Evolutionary conservation across 2,113 vertebrate species (phyloP).

Genomic region (Megaleporinus macrocephalus): DNA sequence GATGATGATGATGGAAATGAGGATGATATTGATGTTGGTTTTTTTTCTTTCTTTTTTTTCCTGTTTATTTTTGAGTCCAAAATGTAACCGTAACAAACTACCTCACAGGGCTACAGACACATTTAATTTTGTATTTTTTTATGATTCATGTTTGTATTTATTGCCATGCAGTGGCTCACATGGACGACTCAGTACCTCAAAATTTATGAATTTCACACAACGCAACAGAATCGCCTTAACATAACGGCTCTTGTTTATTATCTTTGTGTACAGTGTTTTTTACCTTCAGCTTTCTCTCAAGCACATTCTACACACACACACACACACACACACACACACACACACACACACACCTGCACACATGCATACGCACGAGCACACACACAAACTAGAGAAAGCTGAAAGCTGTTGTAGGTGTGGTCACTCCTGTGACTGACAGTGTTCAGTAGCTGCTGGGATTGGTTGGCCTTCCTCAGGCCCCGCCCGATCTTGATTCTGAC

Average conservation of each 20-base stretch:
- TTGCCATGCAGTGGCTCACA: conserved; percentile 81
- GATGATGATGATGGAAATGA: conserved; percentile 73
- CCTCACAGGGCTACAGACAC: conserved; percentile 82
- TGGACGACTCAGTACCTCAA: conserved; percentile 80
- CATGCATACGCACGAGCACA: not conserved
- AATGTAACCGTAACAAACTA: conserved; percentile 81
- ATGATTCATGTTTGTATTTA: conserved; percentile 80
- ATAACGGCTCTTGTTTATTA: conserved; percentile 48
- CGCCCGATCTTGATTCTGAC: conserved; percentile 50
- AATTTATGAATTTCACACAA: conserved; percentile 71
- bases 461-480: conserved; percentile 53
- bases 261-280: conserved; percentile 49
- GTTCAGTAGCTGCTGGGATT: conserved; percentile 61
- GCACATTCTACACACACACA: not conserved
- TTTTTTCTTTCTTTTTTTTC: conserved; percentile 15
- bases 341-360: conserved; percentile 6
- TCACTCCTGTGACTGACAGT: conserved; percentile 59
- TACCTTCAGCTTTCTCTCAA: conserved; percentile 34
- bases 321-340: not conserved
- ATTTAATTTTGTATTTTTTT: conserved; percentile 81
- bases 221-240: conserved; percentile 68
- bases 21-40: conserved; percentile 74
- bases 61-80: conserved; percentile 61
- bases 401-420: conserved; percentile 55
- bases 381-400: conserved; percentile 42